Evolutionary conservation across 1,140 invertebrate genomes (phyloP).

Genomic region (Plectus sambesii): DNA sequence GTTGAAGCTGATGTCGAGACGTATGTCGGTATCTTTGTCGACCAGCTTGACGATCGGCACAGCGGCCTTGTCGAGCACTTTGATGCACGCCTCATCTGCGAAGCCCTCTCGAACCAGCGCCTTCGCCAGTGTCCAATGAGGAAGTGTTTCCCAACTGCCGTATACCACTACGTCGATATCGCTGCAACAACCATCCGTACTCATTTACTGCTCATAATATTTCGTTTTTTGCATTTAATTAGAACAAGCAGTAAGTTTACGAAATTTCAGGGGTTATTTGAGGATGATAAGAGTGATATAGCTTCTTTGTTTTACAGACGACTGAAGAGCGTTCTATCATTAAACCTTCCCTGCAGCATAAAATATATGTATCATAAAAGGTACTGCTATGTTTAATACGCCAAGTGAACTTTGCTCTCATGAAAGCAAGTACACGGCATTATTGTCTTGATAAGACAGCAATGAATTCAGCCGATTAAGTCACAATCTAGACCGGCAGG

Average conservation of each 20-base stretch:
- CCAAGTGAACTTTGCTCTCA: too few species aligned
- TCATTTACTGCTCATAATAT: background rate
- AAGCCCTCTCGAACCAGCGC: constrained; percentile 75
- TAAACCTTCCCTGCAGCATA: too few species aligned
- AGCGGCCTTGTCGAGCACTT: constrained; percentile 89
- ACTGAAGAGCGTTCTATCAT: background rate
- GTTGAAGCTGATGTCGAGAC: constrained; percentile 90
- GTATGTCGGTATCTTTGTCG: constrained; percentile 73
- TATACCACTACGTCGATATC: constrained; percentile 95
- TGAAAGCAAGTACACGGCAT: too few species aligned
- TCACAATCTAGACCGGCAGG: too few species aligned
- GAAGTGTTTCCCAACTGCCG: constrained; percentile 77
- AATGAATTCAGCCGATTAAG: too few species aligned
- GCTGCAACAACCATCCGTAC: constrained; percentile 52
- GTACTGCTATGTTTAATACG: too few species aligned
- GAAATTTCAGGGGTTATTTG: background rate
- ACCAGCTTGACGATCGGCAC: constrained; percentile 92
- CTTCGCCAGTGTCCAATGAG: constrained; percentile 74
- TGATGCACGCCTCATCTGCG: constrained; percentile 71
- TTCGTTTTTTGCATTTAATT: background rate
- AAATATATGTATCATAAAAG: too few species aligned
- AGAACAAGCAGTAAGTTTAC: background rate
- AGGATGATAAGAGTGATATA: background rate
- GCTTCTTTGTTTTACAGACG: too few species aligned
- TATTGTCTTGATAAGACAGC: too few species aligned